Base-by-base conservation (phyloP, 2,113 vertebrate genomes). In the Theristicus caerulescens region DNA sequence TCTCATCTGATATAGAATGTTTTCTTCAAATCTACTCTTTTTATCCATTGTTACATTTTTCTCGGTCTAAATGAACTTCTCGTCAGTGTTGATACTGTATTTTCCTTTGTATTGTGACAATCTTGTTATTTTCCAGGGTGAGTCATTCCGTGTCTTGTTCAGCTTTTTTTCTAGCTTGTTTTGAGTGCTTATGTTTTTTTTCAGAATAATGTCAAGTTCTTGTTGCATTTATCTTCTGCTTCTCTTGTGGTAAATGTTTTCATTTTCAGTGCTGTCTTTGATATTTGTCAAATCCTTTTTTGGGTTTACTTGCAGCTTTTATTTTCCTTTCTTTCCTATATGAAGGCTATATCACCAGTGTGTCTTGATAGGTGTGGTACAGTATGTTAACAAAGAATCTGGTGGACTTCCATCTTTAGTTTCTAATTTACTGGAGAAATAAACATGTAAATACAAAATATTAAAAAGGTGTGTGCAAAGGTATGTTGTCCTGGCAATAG, bases 31-130 rank as follows among this genome's bases (percentile, higher is more conserved):
- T 88, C 13, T 67, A 12, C 25, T 82, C 38, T 36, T 93, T 66
- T 76, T 74, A 76, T 84, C 38, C 69, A 36, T 66, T 74, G 59
- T 57, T 78, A 31, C 14, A 15, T 83, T 90, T 88, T 94, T 71
- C 59, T 91, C 78, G 65, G 21, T 47, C 36, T 84, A 86, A 92
- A 76, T 46, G 21, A 92, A 81, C 32, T 31, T 88, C 52, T 88
- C 10, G n/a, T 84, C 19, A 13, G 10, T 85, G 40, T 76, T 94
- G 86, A 69, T 87, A 69, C 47, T 72, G 29, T 90, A 55, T 94
- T 92, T 94, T 86, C 19, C 38, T 92, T 84, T 88, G 66, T 93
- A 55, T 92, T 93, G 29, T 86, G 88, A 62, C 82, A 92, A 77
- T 78, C 42, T 61, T 62, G 32, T 84, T 93, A 52, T 94, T 95